Conservation (phyloP, 2,888 invertebrate species). For the Thysanoteuthis rhombus region DNA sequence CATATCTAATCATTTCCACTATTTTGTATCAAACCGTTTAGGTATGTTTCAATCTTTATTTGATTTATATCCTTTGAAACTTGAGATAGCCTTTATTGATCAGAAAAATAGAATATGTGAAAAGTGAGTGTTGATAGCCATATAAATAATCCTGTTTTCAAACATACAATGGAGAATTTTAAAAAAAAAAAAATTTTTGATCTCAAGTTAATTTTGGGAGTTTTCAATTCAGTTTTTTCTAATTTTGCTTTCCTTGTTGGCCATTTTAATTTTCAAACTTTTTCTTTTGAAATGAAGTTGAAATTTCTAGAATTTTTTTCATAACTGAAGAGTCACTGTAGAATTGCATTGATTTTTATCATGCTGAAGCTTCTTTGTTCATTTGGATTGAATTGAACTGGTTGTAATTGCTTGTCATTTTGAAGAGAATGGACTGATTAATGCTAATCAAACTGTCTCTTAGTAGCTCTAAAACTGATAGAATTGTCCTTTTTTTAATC, state of each 20-base stretch:
- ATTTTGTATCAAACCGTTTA: too few species aligned
- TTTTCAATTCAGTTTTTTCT: neutral
- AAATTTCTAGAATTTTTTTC: neutral
- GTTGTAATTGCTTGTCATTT: neutral
- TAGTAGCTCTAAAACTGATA: neutral
- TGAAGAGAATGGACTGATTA: neutral
- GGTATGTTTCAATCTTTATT: too few species aligned
- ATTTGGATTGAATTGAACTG: neutral
- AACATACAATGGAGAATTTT: neutral
- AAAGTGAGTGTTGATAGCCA: neutral
- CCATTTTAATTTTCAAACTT: neutral
- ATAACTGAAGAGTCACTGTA: neutral
- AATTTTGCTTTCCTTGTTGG: neutral
- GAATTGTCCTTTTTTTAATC: neutral
- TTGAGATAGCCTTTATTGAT: neutral
- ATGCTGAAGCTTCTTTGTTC: neutral
- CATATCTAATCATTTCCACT: too few species aligned
- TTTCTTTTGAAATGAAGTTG: neutral
- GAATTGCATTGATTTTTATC: too few species aligned
- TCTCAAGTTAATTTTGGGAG: neutral
- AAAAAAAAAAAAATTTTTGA: too few species aligned
- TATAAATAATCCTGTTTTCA: neutral
- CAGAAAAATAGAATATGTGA: neutral
- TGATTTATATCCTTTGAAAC: neutral
- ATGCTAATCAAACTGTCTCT: neutral